A percentile compares a stretch with the other conserved stretches of the same genome.
These are phyloP conservation scores for Perizoma flavofasciatum DNA, from an alignment of 2,888 invertebrate genomes.

Conservation along the genomic window DNA sequence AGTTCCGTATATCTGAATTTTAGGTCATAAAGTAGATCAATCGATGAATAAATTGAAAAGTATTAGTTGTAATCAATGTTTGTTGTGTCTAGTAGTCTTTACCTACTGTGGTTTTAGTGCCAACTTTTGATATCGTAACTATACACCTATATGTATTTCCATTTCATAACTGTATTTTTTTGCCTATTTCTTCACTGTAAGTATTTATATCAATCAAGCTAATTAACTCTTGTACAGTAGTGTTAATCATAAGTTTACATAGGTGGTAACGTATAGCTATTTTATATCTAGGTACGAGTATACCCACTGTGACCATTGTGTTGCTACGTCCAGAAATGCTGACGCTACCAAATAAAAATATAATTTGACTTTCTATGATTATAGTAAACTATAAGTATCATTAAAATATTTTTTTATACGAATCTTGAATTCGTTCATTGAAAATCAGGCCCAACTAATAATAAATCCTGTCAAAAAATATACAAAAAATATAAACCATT, in stretches of 20 bases:
- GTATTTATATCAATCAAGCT: constrained; percentile 5
- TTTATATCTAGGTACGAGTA: not conserved
- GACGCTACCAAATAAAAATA: constrained; percentile 9
- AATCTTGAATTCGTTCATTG: no score
- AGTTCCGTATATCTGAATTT: not conserved
- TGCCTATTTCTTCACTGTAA: constrained; percentile 21
- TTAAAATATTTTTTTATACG: no score
- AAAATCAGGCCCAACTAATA: no score
- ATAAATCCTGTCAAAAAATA: no score
- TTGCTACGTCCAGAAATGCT: constrained; percentile 17
- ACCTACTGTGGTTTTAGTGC: constrained; percentile 27
- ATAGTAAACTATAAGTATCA: no score
- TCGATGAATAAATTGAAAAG: not conserved
- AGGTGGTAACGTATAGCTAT: constrained; percentile 13
- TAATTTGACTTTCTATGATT: not conserved
- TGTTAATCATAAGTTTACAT: not conserved
- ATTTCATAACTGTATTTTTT: constrained; percentile 20
- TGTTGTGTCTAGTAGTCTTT: constrained; percentile 17
- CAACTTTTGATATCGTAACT: constrained; percentile 29
- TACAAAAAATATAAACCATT: no score
- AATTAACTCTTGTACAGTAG: constrained; percentile 20
- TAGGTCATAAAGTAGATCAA: not conserved
- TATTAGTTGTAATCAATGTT: not conserved
- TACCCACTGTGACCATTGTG: constrained; percentile 1
- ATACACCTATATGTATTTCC: constrained; percentile 22